Evolutionary conservation across 2,888 invertebrate species (phyloP).

Genomic region (Cephalotes varians): DNA sequence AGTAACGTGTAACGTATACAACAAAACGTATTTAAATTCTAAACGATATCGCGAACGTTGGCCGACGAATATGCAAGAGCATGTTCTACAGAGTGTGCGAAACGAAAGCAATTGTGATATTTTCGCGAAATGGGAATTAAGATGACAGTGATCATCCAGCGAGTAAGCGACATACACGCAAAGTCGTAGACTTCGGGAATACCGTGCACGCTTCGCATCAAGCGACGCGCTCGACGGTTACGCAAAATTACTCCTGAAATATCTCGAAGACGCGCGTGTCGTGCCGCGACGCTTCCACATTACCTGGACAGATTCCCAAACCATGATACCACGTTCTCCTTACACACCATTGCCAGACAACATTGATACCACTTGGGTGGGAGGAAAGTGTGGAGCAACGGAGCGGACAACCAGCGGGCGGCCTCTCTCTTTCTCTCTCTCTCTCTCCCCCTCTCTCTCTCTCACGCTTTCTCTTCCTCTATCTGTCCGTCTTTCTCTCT

Average conservation of each 20-base stretch:
- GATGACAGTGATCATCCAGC: not conserved
- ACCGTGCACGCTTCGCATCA: not conserved
- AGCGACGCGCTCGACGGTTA: conserved; percentile 41
- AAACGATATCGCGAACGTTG: not conserved
- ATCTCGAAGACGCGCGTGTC: conserved; percentile 30
- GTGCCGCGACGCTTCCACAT: conserved; percentile 43
- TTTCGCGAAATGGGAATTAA: not conserved
- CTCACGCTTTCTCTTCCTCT: not conserved
- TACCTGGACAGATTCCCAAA: conserved; percentile 92
- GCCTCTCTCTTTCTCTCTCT: conserved; percentile 21
- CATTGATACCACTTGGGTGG: conserved; percentile 86
- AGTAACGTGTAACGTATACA: not conserved
- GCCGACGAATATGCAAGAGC: not conserved
- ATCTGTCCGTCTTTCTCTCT: not conserved
- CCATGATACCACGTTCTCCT: conserved; percentile 99
- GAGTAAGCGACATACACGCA: not conserved
- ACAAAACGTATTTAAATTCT: not conserved
- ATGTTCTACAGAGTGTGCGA: not conserved
- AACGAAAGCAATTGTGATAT: not conserved
- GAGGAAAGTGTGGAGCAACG: conserved; percentile 82
- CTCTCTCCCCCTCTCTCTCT: not conserved
- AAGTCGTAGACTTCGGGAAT: not conserved
- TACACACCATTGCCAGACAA: conserved; percentile 96
- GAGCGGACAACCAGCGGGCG: conserved; percentile 80
- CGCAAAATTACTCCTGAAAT: conserved; percentile 54